Evolutionary conservation across 2,113 vertebrate genomes (phyloP).

Genomic region (Alethe castanea): DNA sequence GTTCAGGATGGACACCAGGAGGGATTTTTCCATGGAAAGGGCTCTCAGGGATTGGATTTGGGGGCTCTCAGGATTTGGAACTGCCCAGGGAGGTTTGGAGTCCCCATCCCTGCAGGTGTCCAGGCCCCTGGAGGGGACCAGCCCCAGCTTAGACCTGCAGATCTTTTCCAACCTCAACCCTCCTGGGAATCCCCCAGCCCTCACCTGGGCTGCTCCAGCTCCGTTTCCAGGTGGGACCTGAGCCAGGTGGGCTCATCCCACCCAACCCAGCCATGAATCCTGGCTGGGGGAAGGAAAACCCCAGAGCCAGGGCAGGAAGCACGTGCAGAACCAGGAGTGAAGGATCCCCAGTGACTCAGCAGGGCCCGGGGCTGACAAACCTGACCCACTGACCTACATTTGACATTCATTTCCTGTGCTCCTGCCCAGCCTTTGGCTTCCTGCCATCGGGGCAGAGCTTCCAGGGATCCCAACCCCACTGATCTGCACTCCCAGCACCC

Average conservation of each 20-base stretch:
- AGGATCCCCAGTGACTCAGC: background rate
- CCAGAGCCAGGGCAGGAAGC: background rate
- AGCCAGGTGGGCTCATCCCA: background rate
- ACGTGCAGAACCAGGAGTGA: fast-evolving
- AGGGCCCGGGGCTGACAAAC: background rate
- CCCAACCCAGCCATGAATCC: fast-evolving
- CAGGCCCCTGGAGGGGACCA: background rate
- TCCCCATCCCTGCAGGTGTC: background rate
- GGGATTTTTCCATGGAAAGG: background rate
- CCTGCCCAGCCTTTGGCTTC: background rate
- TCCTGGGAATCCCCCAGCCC: background rate
- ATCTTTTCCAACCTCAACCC: background rate
- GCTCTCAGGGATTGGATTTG: too few relatives aligned
- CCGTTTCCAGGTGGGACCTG: background rate
- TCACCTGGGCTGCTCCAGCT: background rate
- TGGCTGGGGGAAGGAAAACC: background rate
- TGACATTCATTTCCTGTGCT: background rate
- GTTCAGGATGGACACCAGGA: background rate
- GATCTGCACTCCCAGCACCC: background rate
- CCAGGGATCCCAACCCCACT: background rate
- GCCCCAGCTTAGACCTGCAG: background rate
- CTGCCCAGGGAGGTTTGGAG: background rate
- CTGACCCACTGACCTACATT: background rate
- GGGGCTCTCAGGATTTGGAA: background rate
- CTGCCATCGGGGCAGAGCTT: background rate